Conservation (phyloP, 2,888 invertebrate genomes). For the Scaptomyza flava region DNA sequence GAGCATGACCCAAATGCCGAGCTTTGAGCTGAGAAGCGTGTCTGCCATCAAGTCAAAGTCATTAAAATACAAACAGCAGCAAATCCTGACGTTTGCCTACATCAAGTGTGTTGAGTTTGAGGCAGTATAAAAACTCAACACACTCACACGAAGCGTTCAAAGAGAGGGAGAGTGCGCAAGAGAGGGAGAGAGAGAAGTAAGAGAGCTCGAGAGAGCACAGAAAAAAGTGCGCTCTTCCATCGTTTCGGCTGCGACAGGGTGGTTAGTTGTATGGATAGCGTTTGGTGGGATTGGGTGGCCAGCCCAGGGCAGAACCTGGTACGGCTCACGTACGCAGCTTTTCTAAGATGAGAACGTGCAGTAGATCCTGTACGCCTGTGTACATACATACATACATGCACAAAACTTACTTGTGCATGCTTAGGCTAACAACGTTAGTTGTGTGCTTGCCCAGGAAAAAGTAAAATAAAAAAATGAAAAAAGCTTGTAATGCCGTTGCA, state of each 20-base stretch:
- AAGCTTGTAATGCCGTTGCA: conserved; percentile 7
- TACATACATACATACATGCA: background rate
- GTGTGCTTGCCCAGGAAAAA: background rate
- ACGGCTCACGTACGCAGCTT: conserved; percentile 59
- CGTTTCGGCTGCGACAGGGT: conserved; percentile 37
- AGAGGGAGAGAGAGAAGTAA: background rate
- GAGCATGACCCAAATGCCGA: conserved; percentile 55
- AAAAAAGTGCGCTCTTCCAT: background rate
- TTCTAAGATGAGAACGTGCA: conserved; percentile 23
- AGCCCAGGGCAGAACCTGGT: conserved; percentile 35
- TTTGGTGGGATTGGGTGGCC: too few species aligned
- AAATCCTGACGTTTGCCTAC: conserved; percentile 34
- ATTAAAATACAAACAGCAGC: conserved; percentile 19
- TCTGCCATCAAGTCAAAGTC: conserved; percentile 33
- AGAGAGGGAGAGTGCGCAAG: background rate
- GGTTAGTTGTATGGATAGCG: background rate
- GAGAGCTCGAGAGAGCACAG: background rate
- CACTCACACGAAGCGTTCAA: conserved; percentile 14
- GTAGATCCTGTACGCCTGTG: conserved; percentile 34
- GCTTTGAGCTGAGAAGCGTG: conserved; percentile 35
- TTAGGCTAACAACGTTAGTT: background rate
- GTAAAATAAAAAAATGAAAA: background rate
- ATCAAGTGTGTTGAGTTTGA: conserved; percentile 32
- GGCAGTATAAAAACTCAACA: conserved; percentile 31
- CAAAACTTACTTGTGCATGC: conserved; percentile 5